Evolutionary conservation across 1,140 invertebrate genomes (phyloP).

Genomic region (Aphelenchoides fujianensis): DNA sequence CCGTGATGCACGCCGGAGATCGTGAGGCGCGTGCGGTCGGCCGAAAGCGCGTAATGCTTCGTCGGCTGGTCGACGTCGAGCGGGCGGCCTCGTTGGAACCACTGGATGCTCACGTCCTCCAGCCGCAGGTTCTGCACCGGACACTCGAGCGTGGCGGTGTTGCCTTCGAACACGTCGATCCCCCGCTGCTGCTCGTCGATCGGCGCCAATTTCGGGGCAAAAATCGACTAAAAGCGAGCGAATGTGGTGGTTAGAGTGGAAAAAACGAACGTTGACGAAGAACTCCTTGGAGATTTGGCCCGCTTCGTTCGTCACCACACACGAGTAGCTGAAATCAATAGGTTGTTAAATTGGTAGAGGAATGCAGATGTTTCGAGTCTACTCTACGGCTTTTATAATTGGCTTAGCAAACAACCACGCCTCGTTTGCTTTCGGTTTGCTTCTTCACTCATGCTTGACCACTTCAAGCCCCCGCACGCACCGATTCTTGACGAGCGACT

Average conservation of each 20-base stretch:
- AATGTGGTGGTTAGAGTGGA: slow-evolving; percentile 1
- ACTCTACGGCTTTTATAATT: no score
- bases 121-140: slow-evolving; percentile 34
- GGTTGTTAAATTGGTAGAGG: no score
- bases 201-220: slow-evolving; percentile 28
- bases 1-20: slow-evolving; percentile 74
- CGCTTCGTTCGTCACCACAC: slow-evolving; percentile 46
- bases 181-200: slow-evolving; percentile 23
- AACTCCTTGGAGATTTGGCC: slow-evolving; percentile 52
- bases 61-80: slow-evolving; percentile 2
- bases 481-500: slow-evolving; percentile 25
- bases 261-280: slow-evolving; percentile 40
- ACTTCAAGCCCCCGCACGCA: not conserved
- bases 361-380: no score
- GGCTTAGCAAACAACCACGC: no score
- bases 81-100: slow-evolving; percentile 38
- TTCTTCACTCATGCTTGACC: not conserved
- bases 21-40: slow-evolving; percentile 65
- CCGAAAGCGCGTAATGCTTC: slow-evolving; percentile 35
- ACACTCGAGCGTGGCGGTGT: slow-evolving; percentile 50
- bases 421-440: no score
- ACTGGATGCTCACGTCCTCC: slow-evolving; percentile 43
- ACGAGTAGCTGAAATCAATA: no score
- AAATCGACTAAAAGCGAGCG: slow-evolving; percentile 17
- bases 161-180: slow-evolving; percentile 49